Evolutionary conservation across 1,140 invertebrate species (phyloP), one percentile per base, ranked within the genome.

Genomic region (Antheraea mylitta): DNA sequence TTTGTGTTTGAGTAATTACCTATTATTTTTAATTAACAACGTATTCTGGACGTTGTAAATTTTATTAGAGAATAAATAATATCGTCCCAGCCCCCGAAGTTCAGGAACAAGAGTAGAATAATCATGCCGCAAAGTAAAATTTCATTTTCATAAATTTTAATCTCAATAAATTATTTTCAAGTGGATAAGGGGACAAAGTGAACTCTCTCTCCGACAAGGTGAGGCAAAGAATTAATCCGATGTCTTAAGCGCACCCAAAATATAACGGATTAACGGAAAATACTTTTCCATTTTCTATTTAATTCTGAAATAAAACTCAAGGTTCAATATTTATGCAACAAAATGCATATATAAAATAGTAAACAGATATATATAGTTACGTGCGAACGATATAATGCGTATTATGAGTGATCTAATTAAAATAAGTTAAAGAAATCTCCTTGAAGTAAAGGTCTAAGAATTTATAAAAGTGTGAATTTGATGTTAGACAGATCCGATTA

Each of bases 151-250:
- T 72, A 70, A 74, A 70, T 74, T 76, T 72, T 76, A 76, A 76
- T 76, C 72, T 76, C 70, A 68, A 74, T 76, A 76, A 76, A 74
- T 76, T 74, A 76, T 76, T 70, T 72, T 68, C 68, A 67, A 73
- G 69, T 70, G 69, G 72, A 71, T 45, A 61, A 67, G 64, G 64
- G 70, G 64, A 70, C 68, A 68, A 69, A 62, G 48, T 61, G 71
- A 62, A 58, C 66, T 16, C 59, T 70, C 69, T 67, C 60, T 53
- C 45, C 45, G 70, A 68, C 70, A 67, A 70, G 60, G 64, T 71
- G 74, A 72, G 68, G 70, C 72, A 66, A 71, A 67, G 62, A 77
- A 78, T 75, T 75, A 75, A 75, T 78, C 66, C 70, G 62, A 74
- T 73, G 68, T 78, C 73, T 30, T 70, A 72, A 71, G 59, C 69